Base-by-base conservation (phyloP, 2,797 vertebrate species). In the Paedocypris micromegethes region DNA sequence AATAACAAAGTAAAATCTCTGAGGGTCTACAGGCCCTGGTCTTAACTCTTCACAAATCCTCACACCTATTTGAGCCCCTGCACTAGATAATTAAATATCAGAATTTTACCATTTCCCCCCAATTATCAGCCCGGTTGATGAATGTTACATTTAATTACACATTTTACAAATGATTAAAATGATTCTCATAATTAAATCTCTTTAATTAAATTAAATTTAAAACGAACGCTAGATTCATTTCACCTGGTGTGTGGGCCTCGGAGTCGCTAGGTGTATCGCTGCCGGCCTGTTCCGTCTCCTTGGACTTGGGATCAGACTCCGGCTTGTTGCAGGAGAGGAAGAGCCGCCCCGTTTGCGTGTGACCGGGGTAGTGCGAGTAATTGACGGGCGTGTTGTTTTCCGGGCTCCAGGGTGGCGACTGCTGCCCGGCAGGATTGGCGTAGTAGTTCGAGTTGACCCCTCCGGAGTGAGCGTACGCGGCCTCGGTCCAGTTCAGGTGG, bases 221-320 rank as follows among this genome's bases (percentile, higher is more conserved):
- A n/a, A n/a, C n/a, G n/a, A n/a, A n/a, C n/a, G n/a, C n/a, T n/a
- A n/a, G n/a, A n/a, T n/a, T n/a, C n/a, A n/a, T n/a, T n/a, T n/a
- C n/a, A 88, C 88, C 84, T 56, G 89, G 87, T 0, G 82, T 82
- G 68, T 85, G 83, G 0, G 81, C 60, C 58, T 88, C 89, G 0
- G 86, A 83, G 70, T 90, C 88, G 4, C 86, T 88, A 0, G 85
- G 82, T 0, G 73, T 69, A 7, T 86, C 85, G 51, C 86, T 84
- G 5, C 80, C 75, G 8, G 68, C 49, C 23, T 70, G 77, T 4
- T 77, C 73, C 9, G 6, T 58, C 43, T 82, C 83, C 1, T 75
- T 77, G 0, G 3, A 51, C 7, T 44, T 64, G 0, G 54, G 38
- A 0, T 77, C 76, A 6, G 67, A 68, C 2, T 8, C 40, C 0